Conservation (phyloP, 2,888 invertebrate species). For the Brenthis daphne region DNA sequence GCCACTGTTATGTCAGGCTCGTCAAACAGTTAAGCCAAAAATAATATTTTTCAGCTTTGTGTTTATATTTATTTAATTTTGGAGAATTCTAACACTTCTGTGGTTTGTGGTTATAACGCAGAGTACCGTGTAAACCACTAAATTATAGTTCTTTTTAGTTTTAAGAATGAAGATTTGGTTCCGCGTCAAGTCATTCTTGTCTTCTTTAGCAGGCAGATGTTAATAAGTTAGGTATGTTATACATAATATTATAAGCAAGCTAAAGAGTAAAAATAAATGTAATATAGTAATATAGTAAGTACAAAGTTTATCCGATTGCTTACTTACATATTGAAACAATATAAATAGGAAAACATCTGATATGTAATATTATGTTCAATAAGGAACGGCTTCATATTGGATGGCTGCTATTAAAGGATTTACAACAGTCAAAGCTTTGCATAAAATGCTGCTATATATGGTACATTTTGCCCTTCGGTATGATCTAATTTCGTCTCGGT, state of each 20-base stretch:
- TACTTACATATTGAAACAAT: neutral
- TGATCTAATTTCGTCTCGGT: conserved; percentile 77
- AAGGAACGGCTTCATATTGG: conserved; percentile 43
- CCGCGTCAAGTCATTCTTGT: neutral
- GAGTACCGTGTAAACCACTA: too few species aligned
- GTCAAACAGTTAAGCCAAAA: too few species aligned
- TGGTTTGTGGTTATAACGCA: too few species aligned
- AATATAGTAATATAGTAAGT: too few species aligned
- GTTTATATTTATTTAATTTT: too few species aligned
- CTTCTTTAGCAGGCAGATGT: neutral
- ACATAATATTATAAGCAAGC: neutral
- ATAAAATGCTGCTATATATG: conserved; percentile 46
- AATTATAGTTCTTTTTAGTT: too few species aligned
- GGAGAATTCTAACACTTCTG: too few species aligned
- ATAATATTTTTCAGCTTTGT: too few species aligned
- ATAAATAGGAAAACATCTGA: neutral
- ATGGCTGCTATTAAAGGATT: conserved; percentile 67
- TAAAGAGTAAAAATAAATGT: neutral
- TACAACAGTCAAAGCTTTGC: conserved; percentile 65
- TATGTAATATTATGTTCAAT: conserved; percentile 9
- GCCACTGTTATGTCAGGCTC: too few species aligned
- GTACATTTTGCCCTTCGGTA: conserved; percentile 64
- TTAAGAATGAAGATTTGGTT: too few species aligned
- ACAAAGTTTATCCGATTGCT: too few species aligned
- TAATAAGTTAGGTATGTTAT: neutral